phyloP scores from a whole-genome alignment of 2,113 vertebrate genomes.

The Opisthocomus hoazin region DNA sequence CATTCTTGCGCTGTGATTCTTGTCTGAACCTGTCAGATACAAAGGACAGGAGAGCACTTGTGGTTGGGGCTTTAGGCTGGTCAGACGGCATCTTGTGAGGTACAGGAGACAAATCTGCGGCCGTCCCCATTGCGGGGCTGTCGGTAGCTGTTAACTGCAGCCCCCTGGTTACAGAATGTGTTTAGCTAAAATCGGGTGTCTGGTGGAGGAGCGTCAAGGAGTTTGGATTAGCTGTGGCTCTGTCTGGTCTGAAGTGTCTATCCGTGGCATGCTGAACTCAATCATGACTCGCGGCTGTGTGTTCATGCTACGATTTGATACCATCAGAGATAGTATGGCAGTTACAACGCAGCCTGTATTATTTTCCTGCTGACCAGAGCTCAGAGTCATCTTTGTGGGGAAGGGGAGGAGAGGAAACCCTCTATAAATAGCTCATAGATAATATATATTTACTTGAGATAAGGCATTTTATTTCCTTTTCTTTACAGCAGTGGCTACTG shows the following conservation, averaged over 20 bases:
- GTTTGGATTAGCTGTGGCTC: background rate
- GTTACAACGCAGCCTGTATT: background rate
- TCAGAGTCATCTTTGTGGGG: background rate
- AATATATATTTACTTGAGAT: background rate
- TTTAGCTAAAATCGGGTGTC: background rate
- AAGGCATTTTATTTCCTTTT: background rate
- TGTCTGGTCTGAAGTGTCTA: fast-evolving
- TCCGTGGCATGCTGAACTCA: background rate
- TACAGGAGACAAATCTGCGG: background rate
- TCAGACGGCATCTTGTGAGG: background rate
- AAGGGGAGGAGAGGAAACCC: background rate
- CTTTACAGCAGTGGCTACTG: background rate
- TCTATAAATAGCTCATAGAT: background rate
- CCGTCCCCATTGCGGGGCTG: fast-evolving
- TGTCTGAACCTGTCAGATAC: background rate
- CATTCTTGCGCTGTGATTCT: background rate
- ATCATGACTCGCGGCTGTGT: fast-evolving
- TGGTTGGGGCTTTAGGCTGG: background rate
- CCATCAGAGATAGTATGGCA: fast-evolving
- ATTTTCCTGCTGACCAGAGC: background rate
- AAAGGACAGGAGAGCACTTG: background rate
- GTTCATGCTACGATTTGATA: background rate
- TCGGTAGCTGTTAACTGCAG: background rate
- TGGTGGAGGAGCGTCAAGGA: background rate
- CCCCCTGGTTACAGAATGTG: background rate